A percentile compares a stretch with the other conserved stretches of the same genome.
Conservation (phyloP, 2,888 invertebrate species). For the Nomada fucata region DNA sequence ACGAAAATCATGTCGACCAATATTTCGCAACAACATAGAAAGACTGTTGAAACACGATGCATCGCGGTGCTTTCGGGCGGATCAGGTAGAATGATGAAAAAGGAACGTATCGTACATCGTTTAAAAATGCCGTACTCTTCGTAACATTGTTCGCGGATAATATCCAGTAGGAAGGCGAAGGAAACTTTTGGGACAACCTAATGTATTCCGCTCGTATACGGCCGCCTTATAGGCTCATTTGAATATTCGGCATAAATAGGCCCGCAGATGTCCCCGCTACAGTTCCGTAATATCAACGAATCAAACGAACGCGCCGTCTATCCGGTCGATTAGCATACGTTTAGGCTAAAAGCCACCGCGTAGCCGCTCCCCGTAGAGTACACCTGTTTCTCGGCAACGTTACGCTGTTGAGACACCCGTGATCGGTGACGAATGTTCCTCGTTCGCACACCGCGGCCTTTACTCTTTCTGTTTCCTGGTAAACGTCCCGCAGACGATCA, state of each 20-base stretch:
- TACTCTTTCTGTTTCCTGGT: not conserved
- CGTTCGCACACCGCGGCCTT: not conserved
- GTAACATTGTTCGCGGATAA: too few species aligned
- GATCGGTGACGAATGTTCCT: not conserved
- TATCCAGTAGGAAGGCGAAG: not conserved
- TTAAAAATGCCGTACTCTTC: too few species aligned
- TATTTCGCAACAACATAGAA: too few species aligned
- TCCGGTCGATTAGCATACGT: slow-evolving; percentile 29
- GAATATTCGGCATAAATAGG: slow-evolving; percentile 15
- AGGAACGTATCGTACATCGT: too few species aligned
- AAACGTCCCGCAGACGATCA: too few species aligned
- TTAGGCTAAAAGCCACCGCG: slow-evolving; percentile 20
- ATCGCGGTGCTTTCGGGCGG: too few species aligned
- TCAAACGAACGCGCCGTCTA: slow-evolving; percentile 27
- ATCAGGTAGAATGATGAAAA: too few species aligned
- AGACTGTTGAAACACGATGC: too few species aligned
- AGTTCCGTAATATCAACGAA: slow-evolving; percentile 20
- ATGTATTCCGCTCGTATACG: not conserved
- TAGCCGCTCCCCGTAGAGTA: not conserved
- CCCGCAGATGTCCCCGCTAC: not conserved
- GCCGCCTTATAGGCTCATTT: slow-evolving; percentile 14
- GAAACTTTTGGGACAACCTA: slow-evolving; percentile 9
- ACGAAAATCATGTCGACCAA: too few species aligned
- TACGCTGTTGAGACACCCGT: not conserved
- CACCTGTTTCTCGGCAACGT: not conserved